Conservation (phyloP, 2,113 vertebrate species). For the Sus scrofa region DNA sequence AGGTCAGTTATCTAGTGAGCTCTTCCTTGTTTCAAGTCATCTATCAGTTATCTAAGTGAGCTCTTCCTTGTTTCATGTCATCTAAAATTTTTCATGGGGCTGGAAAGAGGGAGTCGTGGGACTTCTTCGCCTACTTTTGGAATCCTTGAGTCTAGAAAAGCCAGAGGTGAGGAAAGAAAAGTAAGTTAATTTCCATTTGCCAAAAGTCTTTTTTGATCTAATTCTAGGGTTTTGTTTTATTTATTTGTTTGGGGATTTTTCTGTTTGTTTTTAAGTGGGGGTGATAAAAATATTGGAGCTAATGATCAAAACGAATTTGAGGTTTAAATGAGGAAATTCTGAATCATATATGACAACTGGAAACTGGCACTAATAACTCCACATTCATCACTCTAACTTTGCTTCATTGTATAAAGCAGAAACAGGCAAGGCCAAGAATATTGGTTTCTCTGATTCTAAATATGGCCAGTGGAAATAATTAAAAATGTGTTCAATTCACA, state of each 20-base stretch:
- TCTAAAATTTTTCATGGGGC: neutral
- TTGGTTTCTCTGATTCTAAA: slow-evolving; percentile 17
- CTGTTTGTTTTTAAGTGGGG: fast-evolving
- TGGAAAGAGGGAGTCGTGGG: neutral
- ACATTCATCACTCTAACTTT: neutral
- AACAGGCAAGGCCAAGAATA: neutral
- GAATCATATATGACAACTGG: neutral
- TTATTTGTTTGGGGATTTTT: neutral
- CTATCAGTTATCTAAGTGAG: neutral
- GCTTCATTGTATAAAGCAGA: neutral
- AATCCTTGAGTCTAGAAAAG: slow-evolving; percentile 32
- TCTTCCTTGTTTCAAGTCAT: neutral
- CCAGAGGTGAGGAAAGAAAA: slow-evolving; percentile 1
- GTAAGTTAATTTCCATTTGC: neutral
- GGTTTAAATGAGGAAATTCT: neutral
- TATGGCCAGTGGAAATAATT: neutral
- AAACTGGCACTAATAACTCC: neutral
- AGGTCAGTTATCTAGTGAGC: neutral
- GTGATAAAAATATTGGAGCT: neutral
- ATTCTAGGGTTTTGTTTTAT: neutral
- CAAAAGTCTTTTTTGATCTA: neutral
- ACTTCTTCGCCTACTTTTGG: neutral
- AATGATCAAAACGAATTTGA: slow-evolving; percentile 43
- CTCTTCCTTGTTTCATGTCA: neutral
- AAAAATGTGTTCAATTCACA: slow-evolving; percentile 29